Evolutionary conservation across 2,888 invertebrate species (phyloP), one percentile per base, ranked within the genome.

Genomic region (Lepidochrysops patricia): DNA sequence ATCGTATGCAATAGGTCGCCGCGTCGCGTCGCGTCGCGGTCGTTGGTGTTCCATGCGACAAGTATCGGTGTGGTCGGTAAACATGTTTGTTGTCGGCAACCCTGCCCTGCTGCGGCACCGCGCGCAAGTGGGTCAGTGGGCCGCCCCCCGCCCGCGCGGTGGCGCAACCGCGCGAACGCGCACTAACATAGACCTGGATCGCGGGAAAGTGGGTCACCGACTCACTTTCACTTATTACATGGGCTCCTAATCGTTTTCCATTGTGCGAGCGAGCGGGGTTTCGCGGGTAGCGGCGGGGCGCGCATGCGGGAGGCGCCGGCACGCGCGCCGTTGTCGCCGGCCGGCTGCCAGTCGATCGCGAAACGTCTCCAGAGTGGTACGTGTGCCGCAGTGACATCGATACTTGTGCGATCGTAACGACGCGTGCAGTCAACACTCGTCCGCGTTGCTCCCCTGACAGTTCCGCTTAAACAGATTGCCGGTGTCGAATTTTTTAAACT

Each of bases 181-280:
- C 87, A 88, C 93, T 94, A 94, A 95, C 95, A 95, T 95, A 95
- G 95, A 95, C 95, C 95, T 95, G 95, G 94, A 95, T 95, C 94
- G 92, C 91, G 91, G 91, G 93, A 95, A 96, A 95, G 95, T 95
- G 93, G 95, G 95, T 95, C 95, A 94, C 92, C 91, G 91, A 91
- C 91, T 94, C 93, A 94, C 94, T 94, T 94, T 94, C 94, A 94
- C 94, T 94, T 94, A 93, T 94, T 94, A 93, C 94, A 94, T 93
- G 92, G 93, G 91, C 90, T 91, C 90, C 92, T 92, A 92, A 92
- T 92, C 92, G 92, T 92, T 92, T 91, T 91, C 90, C 91, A 91
- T 91, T 91, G 92, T 92, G 90, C 89, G 90, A 89, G 90, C 88
- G 90, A 86, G 87, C 87, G 82, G 87, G 80, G 86, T 82, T 74